Conservation (phyloP, 92 coral and sea anemone species). For the Epizoanthus scotinus region DNA sequence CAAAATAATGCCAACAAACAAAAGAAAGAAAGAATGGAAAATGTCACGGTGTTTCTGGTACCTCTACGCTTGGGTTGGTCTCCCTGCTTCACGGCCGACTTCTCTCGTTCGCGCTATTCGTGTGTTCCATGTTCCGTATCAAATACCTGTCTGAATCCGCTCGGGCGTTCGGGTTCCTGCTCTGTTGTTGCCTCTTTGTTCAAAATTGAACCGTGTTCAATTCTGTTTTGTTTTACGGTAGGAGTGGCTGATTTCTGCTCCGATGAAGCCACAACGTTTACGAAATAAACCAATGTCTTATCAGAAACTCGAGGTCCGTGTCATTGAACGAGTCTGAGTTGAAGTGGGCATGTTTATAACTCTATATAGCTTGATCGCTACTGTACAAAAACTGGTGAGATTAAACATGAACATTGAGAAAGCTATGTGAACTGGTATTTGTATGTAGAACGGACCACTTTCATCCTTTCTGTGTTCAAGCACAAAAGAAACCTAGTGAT, state of each 20-base stretch:
- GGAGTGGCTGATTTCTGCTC: conserved; percentile 13
- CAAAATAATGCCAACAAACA: background rate
- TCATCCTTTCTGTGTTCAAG: background rate
- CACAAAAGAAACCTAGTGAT: background rate
- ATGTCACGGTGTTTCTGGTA: conserved; percentile 3
- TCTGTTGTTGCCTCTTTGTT: background rate
- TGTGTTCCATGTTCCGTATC: background rate
- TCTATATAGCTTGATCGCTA: background rate
- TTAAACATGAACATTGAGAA: background rate
- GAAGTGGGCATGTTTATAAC: background rate
- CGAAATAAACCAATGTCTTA: too few species aligned
- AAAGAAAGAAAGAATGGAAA: background rate
- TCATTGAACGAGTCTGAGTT: background rate
- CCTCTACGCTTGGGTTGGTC: conserved; percentile 8
- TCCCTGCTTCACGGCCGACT: background rate
- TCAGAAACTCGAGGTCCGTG: background rate
- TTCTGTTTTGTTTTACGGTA: conserved; percentile 24
- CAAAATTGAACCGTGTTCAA: conserved; percentile 16
- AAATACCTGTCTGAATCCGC: background rate
- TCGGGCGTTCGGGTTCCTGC: conserved; percentile 3
- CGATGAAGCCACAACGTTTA: background rate
- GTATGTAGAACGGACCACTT: background rate
- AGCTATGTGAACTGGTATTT: background rate
- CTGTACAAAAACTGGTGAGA: background rate
- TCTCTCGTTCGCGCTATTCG: background rate